These are phyloP conservation scores for Heterocephalus glaber DNA, from an alignment of 2,113 vertebrate species.

Conservation along the genomic window DNA sequence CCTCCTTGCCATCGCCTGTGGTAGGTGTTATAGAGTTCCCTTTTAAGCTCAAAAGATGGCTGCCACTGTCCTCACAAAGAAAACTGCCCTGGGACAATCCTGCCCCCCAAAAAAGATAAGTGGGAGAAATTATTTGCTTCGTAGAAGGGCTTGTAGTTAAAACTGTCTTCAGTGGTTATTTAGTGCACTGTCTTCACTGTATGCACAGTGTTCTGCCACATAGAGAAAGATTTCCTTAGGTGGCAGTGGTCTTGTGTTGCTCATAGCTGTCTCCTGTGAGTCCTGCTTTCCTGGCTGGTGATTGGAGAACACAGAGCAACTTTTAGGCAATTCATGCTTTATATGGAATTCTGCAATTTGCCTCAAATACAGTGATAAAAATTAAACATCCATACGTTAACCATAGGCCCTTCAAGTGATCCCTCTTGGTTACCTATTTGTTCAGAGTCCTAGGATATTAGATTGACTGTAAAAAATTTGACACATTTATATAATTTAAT, in stretches of 20 bases:
- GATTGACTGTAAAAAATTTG: background rate
- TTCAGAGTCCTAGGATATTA: background rate
- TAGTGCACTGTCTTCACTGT: background rate
- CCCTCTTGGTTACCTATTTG: background rate
- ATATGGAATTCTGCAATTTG: background rate
- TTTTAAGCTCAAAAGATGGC: background rate
- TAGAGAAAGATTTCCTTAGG: background rate
- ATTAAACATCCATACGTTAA: background rate
- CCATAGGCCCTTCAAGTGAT: background rate
- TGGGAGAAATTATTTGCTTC: background rate
- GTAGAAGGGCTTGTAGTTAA: background rate
- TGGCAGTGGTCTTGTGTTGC: rapidly evolving
- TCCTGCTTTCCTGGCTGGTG: background rate
- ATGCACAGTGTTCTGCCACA: background rate
- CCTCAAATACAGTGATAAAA: background rate
- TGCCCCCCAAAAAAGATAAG: background rate
- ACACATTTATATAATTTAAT: background rate
- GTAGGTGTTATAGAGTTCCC: slow-evolving; percentile 78
- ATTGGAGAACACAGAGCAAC: background rate
- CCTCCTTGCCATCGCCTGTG: slow-evolving; percentile 90
- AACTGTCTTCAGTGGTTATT: background rate
- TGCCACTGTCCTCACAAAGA: rapidly evolving
- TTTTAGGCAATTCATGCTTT: background rate
- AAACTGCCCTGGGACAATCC: background rate
- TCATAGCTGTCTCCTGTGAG: background rate